Conservation (phyloP, 2,888 invertebrate genomes). For the Ichneumon xanthorius region DNA sequence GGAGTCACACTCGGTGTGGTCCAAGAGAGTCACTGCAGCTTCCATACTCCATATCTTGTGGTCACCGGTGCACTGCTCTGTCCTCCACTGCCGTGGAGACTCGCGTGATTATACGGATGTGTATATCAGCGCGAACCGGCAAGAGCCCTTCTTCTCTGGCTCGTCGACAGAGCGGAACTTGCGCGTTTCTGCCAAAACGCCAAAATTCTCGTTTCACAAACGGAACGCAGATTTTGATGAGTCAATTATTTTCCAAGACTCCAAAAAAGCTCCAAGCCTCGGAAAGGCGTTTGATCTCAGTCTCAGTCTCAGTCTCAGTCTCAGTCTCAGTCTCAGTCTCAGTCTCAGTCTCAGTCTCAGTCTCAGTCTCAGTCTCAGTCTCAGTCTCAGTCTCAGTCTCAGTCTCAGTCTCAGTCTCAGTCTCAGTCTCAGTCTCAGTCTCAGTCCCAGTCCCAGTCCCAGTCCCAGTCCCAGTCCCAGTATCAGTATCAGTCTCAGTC, state of each 20-base stretch:
- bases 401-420: no score
- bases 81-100: background rate
- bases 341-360: no score
- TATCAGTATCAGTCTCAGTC: no score
- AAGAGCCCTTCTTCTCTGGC: conserved; percentile 1
- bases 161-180: background rate
- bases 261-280: background rate
- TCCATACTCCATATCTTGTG: conserved; percentile 14
- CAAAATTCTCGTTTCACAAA: conserved; percentile 2
- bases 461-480: no score
- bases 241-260: conserved; percentile 1
- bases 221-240: background rate
- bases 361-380: no score
- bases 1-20: conserved; percentile 7
- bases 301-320: no score
- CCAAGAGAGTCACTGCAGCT: conserved; percentile 10
- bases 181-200: background rate
- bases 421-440: no score
- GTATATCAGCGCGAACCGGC: conserved; percentile 27
- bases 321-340: no score
- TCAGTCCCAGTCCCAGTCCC: no score
- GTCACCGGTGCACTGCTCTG: conserved; percentile 9
- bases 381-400: no score
- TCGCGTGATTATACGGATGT: conserved; percentile 1
- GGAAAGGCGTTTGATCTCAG: no score